phyloP scores from a whole-genome alignment of 2,888 invertebrate genomes.

The Euphydryas editha region DNA sequence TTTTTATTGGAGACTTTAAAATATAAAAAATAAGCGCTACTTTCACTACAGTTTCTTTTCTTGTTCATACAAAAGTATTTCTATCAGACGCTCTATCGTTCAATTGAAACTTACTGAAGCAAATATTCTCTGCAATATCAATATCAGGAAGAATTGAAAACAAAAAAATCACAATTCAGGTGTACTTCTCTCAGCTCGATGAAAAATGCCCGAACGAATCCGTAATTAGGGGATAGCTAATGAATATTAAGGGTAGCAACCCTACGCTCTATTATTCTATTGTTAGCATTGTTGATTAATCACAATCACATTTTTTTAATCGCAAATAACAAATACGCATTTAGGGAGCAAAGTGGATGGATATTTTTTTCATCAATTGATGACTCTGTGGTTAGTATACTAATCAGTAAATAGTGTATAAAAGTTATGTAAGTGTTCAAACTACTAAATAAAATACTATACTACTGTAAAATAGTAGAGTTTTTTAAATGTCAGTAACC shows the following conservation, averaged over 20 bases:
- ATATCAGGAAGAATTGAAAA: conserved; percentile 70
- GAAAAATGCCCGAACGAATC: conserved; percentile 62
- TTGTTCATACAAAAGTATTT: conserved; percentile 22
- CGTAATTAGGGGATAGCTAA: conserved; percentile 78
- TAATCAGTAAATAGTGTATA: too few species aligned
- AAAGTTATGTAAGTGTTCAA: too few species aligned
- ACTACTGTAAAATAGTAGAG: too few species aligned
- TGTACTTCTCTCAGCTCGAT: conserved; percentile 67
- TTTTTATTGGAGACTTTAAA: neutral
- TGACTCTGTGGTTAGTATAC: neutral
- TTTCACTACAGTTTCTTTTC: conserved; percentile 30
- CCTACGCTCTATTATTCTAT: conserved; percentile 55
- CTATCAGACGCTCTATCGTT: conserved; percentile 57
- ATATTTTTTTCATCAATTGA: conserved; percentile 7
- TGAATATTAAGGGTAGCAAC: conserved; percentile 77
- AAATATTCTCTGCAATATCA: conserved; percentile 66
- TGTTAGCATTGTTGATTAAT: conserved; percentile 66
- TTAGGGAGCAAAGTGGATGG: conserved; percentile 37
- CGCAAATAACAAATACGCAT: conserved; percentile 51
- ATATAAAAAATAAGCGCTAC: neutral
- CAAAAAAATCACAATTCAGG: conserved; percentile 73
- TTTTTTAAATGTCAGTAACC: too few species aligned
- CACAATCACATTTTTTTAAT: conserved; percentile 66
- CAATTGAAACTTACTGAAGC: conserved; percentile 66
- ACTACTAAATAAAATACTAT: too few species aligned